Evolutionary conservation across 2,797 vertebrate genomes (phyloP).

Genomic region (Enteromius trimaculatus): DNA sequence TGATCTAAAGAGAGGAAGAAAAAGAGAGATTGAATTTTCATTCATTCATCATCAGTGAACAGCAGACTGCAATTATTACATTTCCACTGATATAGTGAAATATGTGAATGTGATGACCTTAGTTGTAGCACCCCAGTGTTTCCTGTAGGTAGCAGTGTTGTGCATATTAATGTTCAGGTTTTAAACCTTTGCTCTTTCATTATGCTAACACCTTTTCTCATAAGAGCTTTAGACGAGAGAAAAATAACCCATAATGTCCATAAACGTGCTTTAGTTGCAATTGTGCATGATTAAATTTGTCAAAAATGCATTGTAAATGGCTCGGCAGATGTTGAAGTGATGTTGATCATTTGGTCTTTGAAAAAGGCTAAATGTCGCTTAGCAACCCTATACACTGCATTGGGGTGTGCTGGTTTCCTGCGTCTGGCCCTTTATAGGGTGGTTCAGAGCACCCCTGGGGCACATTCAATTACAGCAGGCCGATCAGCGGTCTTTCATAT

Average conservation of each 20-base stretch:
- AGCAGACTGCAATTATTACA: neutral
- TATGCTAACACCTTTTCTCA: neutral
- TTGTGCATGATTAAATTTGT: constrained; percentile 9
- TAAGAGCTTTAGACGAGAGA: neutral
- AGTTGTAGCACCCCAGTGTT: neutral
- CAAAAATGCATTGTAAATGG: neutral
- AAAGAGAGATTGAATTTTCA: constrained; percentile 7
- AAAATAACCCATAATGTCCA: neutral
- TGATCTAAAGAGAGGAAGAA: constrained; percentile 80
- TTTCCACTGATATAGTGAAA: neutral
- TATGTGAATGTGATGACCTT: constrained; percentile 5
- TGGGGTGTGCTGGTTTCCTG: constrained; percentile 28
- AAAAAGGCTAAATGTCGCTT: constrained; percentile 24
- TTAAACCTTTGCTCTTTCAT: constrained; percentile 20
- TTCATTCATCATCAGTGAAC: neutral
- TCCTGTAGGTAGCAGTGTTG: constrained; percentile 53
- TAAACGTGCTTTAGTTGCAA: neutral
- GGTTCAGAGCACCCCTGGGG: constrained; percentile 42
- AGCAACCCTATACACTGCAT: constrained; percentile 11
- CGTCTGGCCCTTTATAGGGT: constrained; percentile 29
- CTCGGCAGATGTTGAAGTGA: neutral
- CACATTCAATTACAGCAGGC: constrained; percentile 52
- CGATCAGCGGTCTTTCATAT: constrained; percentile 44
- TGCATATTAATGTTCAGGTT: neutral
- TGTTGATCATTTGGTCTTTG: constrained; percentile 1